Evolutionary conservation across 2,797 vertebrate species (phyloP).

Genomic region (Arrhamphus sclerolepis): DNA sequence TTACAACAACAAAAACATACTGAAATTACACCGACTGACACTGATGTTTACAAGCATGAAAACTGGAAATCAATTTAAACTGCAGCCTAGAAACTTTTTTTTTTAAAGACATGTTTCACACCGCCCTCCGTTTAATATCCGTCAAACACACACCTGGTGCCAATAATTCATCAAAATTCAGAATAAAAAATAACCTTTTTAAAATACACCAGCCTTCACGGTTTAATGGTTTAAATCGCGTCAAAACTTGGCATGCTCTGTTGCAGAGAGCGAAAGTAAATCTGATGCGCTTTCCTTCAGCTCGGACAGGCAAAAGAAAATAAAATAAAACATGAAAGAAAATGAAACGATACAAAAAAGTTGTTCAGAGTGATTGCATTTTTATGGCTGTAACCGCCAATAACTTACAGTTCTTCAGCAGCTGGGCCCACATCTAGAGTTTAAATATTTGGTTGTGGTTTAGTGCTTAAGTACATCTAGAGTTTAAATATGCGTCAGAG

Average conservation of each 20-base stretch:
- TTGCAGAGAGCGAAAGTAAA: slow-evolving; percentile 59
- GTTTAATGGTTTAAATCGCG: slow-evolving; percentile 60
- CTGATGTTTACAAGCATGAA: slow-evolving; percentile 87
- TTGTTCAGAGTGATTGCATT: slow-evolving; percentile 72
- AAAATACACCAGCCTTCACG: slow-evolving; percentile 59
- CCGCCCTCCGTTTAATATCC: slow-evolving; percentile 43
- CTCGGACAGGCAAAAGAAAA: slow-evolving; percentile 50
- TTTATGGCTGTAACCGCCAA: slow-evolving; percentile 75
- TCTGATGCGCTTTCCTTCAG: slow-evolving; percentile 40
- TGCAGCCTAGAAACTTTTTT: slow-evolving; percentile 71
- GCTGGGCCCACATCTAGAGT: slow-evolving; percentile 55
- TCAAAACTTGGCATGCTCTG: slow-evolving; percentile 80
- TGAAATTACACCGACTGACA: slow-evolving; percentile 84
- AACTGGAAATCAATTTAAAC: slow-evolving; percentile 77
- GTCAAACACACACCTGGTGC: slow-evolving; percentile 54
- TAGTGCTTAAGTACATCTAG: slow-evolving; percentile 54
- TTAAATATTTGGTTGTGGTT: slow-evolving; percentile 79
- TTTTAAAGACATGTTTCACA: slow-evolving; percentile 64
- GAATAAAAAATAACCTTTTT: slow-evolving; percentile 34
- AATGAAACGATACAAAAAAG: slow-evolving; percentile 41
- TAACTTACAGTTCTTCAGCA: slow-evolving; percentile 82
- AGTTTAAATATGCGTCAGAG: slow-evolving; percentile 86
- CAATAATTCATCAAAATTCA: slow-evolving; percentile 59
- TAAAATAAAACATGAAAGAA: slow-evolving; percentile 40
- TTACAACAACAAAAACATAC: slow-evolving; percentile 85